Evolutionary conservation across 2,888 invertebrate species (phyloP).

Genomic region (Eurytoma adleriae): DNA sequence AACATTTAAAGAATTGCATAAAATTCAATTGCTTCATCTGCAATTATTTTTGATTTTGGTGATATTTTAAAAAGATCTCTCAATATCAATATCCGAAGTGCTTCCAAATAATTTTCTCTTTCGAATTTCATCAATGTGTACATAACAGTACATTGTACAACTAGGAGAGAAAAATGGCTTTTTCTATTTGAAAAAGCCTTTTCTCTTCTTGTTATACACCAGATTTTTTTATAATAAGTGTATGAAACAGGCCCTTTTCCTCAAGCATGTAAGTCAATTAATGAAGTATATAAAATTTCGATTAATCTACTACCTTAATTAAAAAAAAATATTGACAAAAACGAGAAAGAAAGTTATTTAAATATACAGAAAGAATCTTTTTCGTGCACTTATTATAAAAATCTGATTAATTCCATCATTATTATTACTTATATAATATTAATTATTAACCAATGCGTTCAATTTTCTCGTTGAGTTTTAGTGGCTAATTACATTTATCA

Average conservation of each 20-base stretch:
- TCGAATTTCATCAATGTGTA: slow-evolving; percentile 41
- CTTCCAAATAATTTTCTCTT: slow-evolving; percentile 45
- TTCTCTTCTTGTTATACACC: too few species aligned
- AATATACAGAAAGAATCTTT: background rate
- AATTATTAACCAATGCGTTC: slow-evolving; percentile 17
- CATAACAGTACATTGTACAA: slow-evolving; percentile 9
- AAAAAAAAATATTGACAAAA: too few species aligned
- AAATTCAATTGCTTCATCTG: slow-evolving; percentile 6
- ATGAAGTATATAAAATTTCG: too few species aligned
- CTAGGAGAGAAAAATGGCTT: too few species aligned
- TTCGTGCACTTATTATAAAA: background rate
- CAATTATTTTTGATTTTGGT: slow-evolving; percentile 23
- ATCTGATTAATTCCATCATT: slow-evolving; percentile 18
- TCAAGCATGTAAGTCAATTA: too few species aligned
- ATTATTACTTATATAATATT: slow-evolving; percentile 25
- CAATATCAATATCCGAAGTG: slow-evolving; percentile 37
- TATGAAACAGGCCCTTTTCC: too few species aligned
- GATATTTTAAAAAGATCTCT: slow-evolving; percentile 47
- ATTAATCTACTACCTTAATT: too few species aligned
- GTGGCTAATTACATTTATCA: slow-evolving; percentile 20
- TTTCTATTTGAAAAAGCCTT: too few species aligned
- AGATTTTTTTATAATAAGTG: too few species aligned
- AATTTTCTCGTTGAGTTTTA: slow-evolving; percentile 38
- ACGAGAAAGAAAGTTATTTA: too few species aligned
- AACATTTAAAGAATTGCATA: slow-evolving; percentile 1